phyloP scores from a whole-genome alignment of 2,888 invertebrate genomes.

The Mylabris sibirica region DNA sequence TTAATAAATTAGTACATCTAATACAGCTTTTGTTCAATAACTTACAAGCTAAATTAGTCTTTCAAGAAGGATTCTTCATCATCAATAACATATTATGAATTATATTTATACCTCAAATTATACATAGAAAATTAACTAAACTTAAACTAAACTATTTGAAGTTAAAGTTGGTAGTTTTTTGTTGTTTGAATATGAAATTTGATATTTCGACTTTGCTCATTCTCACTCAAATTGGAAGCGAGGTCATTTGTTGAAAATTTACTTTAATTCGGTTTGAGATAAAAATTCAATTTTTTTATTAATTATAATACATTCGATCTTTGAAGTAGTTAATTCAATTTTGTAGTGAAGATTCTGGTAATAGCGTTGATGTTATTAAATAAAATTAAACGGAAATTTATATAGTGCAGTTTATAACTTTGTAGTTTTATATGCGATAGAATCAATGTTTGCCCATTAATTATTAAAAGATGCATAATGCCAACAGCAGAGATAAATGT shows the following conservation, averaged over 20 bases:
- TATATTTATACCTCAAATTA: not conserved
- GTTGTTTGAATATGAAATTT: constrained; percentile 18
- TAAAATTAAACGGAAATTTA: constrained; percentile 33
- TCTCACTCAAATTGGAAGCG: constrained; percentile 14
- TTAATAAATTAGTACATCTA: constrained; percentile 20
- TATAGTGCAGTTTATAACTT: constrained; percentile 35
- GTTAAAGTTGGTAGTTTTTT: constrained; percentile 13
- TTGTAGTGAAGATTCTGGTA: constrained; percentile 35
- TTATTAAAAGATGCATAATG: constrained; percentile 43
- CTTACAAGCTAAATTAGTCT: constrained; percentile 14
- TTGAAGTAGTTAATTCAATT: constrained; percentile 35
- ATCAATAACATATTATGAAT: not conserved
- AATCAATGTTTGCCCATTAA: constrained; percentile 39
- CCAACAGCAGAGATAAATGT: constrained; percentile 40
- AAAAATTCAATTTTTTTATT: constrained; percentile 12
- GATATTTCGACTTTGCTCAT: constrained; percentile 27
- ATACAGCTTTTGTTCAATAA: constrained; percentile 16
- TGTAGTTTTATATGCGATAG: constrained; percentile 42
- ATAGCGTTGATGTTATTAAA: constrained; percentile 39
- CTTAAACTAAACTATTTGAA: constrained; percentile 7
- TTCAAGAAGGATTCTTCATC: not conserved
- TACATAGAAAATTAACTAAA: not conserved
- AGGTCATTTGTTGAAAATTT: no score
- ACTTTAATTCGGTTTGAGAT: not conserved
- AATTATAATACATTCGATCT: constrained; percentile 15